Evolutionary conservation across 2,888 invertebrate genomes (phyloP).

Genomic region (Ethmia dodecea): DNA sequence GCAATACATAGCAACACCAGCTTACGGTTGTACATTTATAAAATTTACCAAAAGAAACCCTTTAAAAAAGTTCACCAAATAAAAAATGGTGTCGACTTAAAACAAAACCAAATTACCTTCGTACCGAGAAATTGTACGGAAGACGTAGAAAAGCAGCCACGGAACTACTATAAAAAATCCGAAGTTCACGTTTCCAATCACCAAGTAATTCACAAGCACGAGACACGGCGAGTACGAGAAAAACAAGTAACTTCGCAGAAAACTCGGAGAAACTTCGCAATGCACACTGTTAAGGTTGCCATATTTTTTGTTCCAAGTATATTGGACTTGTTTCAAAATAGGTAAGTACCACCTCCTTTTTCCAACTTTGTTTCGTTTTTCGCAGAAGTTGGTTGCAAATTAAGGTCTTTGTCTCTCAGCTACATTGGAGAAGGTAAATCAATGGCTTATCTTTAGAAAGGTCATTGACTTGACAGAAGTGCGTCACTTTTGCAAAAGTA

Average conservation of each 20-base stretch:
- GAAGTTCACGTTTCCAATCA: conserved; percentile 3
- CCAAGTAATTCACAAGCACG: neutral
- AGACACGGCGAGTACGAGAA: neutral
- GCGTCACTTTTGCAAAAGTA: too few relatives aligned
- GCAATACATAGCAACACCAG: too few relatives aligned
- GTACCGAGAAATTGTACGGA: neutral
- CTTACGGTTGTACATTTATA: too few relatives aligned
- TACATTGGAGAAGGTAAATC: neutral
- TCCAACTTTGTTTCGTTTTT: neutral
- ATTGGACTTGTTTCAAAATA: conserved; percentile 2
- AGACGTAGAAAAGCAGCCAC: neutral
- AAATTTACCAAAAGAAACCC: too few relatives aligned
- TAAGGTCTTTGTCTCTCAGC: conserved; percentile 1
- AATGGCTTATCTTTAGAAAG: too few relatives aligned
- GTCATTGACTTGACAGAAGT: too few relatives aligned
- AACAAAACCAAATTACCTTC: neutral
- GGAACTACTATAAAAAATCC: conserved; percentile 1
- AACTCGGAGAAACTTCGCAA: conserved; percentile 1
- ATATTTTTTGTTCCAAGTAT: conserved; percentile 6
- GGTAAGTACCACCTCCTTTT: conserved; percentile 6
- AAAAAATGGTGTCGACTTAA: too few relatives aligned
- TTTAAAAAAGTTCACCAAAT: too few relatives aligned
- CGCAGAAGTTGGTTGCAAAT: conserved; percentile 5
- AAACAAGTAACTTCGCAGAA: conserved; percentile 4
- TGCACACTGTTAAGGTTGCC: conserved; percentile 1